Percentiles rank a stretch among this genome's conserved stretches.
Evolutionary conservation across 1,140 invertebrate species (phyloP).

Genomic region (Scaptomyza graminum): DNA sequence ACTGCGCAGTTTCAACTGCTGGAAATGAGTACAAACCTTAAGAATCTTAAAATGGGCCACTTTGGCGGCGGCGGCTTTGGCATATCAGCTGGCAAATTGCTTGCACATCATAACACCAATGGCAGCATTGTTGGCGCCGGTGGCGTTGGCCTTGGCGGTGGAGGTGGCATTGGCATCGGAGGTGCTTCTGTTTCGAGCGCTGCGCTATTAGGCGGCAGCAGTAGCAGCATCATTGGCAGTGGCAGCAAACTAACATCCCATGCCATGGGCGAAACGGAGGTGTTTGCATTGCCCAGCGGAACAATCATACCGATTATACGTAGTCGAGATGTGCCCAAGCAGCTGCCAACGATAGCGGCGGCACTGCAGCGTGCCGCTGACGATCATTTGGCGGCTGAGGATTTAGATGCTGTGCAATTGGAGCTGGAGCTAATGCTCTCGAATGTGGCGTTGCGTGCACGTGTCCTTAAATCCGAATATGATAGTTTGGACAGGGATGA

Average conservation of each 20-base stretch:
- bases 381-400: constrained; percentile 90
- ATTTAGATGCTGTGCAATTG: constrained; percentile 92
- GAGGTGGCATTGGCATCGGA: neutral
- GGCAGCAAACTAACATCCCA: constrained; percentile 38
- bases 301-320: constrained; percentile 84
- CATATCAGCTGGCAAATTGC: constrained; percentile 64
- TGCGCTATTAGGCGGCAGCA: neutral
- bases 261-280: constrained; percentile 33
- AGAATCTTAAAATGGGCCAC: constrained; percentile 63
- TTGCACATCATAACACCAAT: constrained; percentile 45
- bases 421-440: constrained; percentile 95
- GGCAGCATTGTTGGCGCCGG: neutral
- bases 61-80: constrained; percentile 48
- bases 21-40: constrained; percentile 64
- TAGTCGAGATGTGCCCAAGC: constrained; percentile 84
- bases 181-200: constrained; percentile 1
- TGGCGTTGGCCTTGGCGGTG: constrained; percentile 1
- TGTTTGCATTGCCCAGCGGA: constrained; percentile 47
- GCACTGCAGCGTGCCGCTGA: constrained; percentile 87
- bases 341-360: constrained; percentile 85
- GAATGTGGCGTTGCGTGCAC: constrained; percentile 90
- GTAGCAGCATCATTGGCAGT: constrained; percentile 1
- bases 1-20: constrained; percentile 20
- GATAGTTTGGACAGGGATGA: constrained; percentile 88
- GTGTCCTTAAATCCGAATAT: constrained; percentile 91